phyloP scores from a whole-genome alignment of 2,888 invertebrate genomes.

The Hemistola chrysoprasaria region DNA sequence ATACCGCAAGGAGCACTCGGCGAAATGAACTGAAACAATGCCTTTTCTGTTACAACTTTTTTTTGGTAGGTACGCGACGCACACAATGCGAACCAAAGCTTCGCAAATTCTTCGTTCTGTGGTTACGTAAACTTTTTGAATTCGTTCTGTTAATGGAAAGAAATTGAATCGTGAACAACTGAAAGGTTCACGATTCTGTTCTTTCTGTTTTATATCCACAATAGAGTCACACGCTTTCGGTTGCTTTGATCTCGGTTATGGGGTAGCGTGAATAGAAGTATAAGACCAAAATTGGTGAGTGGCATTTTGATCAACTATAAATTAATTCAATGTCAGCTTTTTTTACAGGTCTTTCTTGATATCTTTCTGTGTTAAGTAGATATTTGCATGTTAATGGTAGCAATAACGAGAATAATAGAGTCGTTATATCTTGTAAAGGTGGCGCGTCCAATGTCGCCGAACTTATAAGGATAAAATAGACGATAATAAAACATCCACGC shows the following conservation, averaged over 20 bases:
- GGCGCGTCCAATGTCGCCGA: conserved; percentile 31
- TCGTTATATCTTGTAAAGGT: conserved; percentile 40
- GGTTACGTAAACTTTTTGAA: conserved; percentile 15
- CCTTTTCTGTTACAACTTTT: conserved; percentile 28
- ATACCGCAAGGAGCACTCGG: conserved; percentile 36
- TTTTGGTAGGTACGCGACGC: conserved; percentile 31
- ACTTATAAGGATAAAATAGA: conserved; percentile 38
- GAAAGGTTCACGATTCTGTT: conserved; percentile 10
- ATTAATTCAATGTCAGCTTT: conserved; percentile 5
- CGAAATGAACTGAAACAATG: conserved; percentile 41
- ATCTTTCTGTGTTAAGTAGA: conserved; percentile 25
- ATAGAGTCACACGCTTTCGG: conserved; percentile 19
- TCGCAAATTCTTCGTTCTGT: conserved; percentile 19
- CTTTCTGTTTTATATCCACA: conserved; percentile 12
- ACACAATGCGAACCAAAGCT: conserved; percentile 10
- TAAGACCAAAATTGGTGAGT: conserved; percentile 21
- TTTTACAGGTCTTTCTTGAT: conserved; percentile 10
- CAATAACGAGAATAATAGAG: conserved; percentile 36
- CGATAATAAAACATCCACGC: conserved; percentile 37
- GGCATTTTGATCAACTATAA: conserved; percentile 11
- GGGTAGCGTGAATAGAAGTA: conserved; percentile 11
- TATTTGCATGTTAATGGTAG: conserved; percentile 43
- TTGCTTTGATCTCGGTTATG: conserved; percentile 15
- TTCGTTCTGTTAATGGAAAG: conserved; percentile 4
- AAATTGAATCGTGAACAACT: conserved; percentile 24